Percentiles rank a stretch among this genome's conserved stretches.
Conservation (phyloP, 2,113 vertebrate species). For the Gymnogyps californianus region DNA sequence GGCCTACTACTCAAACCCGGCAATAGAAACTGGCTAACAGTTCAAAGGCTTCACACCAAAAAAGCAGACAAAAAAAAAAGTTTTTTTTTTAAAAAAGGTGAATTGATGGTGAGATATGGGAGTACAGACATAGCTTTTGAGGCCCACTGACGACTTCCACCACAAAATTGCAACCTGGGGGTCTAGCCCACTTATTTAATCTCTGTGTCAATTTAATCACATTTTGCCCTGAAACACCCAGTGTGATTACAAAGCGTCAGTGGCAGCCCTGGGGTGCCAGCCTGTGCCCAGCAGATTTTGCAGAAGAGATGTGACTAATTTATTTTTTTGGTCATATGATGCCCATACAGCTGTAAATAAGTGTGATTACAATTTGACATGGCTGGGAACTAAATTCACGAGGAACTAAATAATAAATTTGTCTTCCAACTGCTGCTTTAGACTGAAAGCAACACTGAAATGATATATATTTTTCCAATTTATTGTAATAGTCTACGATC, state of each 20-base stretch:
- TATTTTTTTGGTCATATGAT: background rate
- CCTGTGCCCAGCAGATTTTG: background rate
- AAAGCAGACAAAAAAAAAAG: background rate
- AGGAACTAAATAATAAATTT: background rate
- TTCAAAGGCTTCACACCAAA: background rate
- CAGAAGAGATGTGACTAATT: background rate
- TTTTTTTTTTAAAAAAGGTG: background rate
- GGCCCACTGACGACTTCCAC: background rate
- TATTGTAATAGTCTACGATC: background rate
- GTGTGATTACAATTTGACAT: background rate
- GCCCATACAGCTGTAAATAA: background rate
- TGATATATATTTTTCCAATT: background rate
- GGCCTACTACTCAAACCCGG: background rate
- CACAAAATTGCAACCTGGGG: background rate
- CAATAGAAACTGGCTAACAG: background rate
- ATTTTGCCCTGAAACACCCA: background rate
- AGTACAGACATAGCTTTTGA: background rate
- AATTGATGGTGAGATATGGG: background rate
- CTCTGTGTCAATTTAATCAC: background rate
- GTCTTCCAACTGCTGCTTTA: background rate
- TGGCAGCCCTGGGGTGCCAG: background rate
- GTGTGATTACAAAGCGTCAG: background rate
- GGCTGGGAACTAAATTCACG: background rate
- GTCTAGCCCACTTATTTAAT: background rate
- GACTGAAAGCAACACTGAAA: background rate